Conservation (phyloP, 2,797 vertebrate genomes). For the Eutrigla gurnardus region DNA sequence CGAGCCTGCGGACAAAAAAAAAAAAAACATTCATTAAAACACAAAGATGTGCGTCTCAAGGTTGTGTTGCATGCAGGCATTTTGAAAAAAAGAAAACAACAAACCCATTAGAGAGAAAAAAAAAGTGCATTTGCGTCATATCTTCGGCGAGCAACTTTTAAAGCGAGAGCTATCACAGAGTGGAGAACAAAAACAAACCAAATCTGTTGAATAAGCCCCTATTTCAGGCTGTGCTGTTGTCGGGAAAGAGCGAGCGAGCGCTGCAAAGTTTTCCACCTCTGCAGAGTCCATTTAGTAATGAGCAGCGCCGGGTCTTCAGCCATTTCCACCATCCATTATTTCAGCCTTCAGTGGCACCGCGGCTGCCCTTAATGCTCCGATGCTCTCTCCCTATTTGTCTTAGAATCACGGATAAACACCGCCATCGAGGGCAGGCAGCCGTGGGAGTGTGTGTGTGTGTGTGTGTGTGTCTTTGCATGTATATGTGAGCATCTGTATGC, state of each 20-base stretch:
- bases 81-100: background rate
- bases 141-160: conserved; percentile 44
- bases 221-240: conserved; percentile 46
- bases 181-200: conserved; percentile 42
- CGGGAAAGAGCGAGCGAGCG: conserved; percentile 33
- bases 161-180: conserved; percentile 28
- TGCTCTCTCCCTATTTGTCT: conserved; percentile 79
- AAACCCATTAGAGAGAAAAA: background rate
- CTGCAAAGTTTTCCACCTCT: conserved; percentile 62
- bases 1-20: conserved; percentile 84
- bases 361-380: conserved; percentile 76
- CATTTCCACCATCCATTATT: conserved; percentile 79
- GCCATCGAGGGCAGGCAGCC: conserved; percentile 71
- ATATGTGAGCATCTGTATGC: conserved; percentile 7
- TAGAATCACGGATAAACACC: conserved; percentile 79
- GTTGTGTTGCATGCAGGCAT: conserved; percentile 21
- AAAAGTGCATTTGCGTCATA: conserved; percentile 54
- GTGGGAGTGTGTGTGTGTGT: conserved; percentile 17
- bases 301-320: conserved; percentile 69
- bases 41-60: conserved; percentile 32
- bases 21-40: conserved; percentile 42
- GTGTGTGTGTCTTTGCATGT: conserved; percentile 8
- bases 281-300: conserved; percentile 81
- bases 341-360: conserved; percentile 62
- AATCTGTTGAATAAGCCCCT: conserved; percentile 56